Evolutionary conservation across 2,113 vertebrate genomes (phyloP), one percentile per base, ranked within the genome.

Genomic region (Litocranius walleri): DNA sequence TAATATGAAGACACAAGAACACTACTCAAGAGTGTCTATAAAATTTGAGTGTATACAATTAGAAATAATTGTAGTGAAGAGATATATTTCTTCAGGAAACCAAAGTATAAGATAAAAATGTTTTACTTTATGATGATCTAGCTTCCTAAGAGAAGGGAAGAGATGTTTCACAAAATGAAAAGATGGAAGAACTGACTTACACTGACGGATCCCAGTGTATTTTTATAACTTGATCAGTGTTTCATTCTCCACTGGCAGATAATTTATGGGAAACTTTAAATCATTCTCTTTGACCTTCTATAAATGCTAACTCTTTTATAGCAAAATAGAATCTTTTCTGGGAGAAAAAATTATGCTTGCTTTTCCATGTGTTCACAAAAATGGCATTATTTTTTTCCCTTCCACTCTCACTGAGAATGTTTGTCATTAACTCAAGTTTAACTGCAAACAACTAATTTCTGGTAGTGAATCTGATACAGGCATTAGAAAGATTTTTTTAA

Each of bases 141-240:
- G 48, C 17, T 85, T 92, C 74, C 62, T 94, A 62, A 90, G 33
- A 25, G 15, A 77, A 88, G 33, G 7, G 15, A 36, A 48, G 52
- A 23, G 48, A 91, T 67, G 27, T 61, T 94, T 85, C 45, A 77
- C 27, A 59, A 87, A 89, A 84, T 36, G 74, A 85, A 84, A 80
- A 88, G 21, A 89, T 81, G 48, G 61, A 91, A 23, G n/a, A 87
- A 74, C 91, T 91, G 17, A 90, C 54, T 74, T 36, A 0, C 12
- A 15, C 83, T 50, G 88, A 88, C 33, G 29, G 12, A n/a, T 77
- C 48, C 52, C 2, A 92, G 43, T 80, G 25, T 3, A 25, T 57
- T 96, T 94, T 97, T 95, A 93, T 88, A 97, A 86, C 67, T 87
- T 56, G 83, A 30, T 97, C 67, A 87, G 21, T 56, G 93, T 71